Evolutionary conservation across 2,888 invertebrate genomes (phyloP).

Genomic region (Cerceris rybyensis): DNA sequence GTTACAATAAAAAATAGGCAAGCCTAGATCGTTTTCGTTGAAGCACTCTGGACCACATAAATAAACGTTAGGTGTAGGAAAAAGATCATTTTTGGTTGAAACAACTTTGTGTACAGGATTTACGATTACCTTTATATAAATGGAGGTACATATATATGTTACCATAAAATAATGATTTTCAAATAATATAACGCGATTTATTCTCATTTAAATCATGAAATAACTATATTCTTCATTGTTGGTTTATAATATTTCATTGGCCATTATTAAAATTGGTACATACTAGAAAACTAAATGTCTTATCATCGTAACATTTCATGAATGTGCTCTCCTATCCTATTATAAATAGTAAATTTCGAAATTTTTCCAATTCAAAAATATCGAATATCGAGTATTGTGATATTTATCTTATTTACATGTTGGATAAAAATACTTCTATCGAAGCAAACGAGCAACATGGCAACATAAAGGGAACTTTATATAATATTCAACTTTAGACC

Average conservation of each 20-base stretch:
- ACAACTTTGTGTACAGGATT: no score
- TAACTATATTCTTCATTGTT: background rate
- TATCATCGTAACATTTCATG: constrained; percentile 18
- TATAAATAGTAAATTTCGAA: constrained; percentile 42
- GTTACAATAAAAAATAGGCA: background rate
- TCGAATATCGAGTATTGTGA: constrained; percentile 68
- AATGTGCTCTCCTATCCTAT: constrained; percentile 37
- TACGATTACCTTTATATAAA: background rate
- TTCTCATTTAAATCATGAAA: no score
- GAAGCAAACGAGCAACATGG: constrained; percentile 59
- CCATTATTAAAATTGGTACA: constrained; percentile 37
- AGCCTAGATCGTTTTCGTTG: background rate
- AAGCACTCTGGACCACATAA: background rate
- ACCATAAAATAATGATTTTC: background rate
- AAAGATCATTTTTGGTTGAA: no score
- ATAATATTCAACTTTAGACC: constrained; percentile 36
- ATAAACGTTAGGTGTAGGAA: background rate
- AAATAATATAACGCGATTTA: background rate
- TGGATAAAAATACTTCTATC: constrained; percentile 34
- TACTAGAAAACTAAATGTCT: constrained; percentile 31
- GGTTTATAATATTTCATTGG: constrained; percentile 12
- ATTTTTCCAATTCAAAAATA: constrained; percentile 49
- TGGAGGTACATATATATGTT: background rate
- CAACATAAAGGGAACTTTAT: constrained; percentile 57
- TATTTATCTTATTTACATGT: constrained; percentile 61